Conservation (phyloP, 2,113 vertebrate species). For the Holacanthus passer region DNA sequence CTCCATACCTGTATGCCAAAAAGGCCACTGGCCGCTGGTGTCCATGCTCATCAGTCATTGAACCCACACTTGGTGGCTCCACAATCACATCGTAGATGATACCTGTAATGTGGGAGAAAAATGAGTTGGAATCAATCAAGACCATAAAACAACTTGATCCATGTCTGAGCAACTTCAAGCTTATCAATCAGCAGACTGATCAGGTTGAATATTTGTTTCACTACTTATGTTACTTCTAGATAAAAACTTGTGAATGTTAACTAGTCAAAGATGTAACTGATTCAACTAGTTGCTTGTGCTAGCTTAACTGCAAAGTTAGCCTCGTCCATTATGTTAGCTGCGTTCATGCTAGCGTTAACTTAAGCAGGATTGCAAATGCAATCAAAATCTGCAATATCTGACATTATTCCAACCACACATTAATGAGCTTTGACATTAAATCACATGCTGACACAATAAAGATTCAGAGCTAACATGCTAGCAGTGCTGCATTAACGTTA, state of each 20-base stretch:
- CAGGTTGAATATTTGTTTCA: not conserved
- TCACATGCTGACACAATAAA: accelerated
- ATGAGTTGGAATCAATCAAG: not conserved
- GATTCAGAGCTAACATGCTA: not conserved
- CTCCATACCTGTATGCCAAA: conserved; percentile 92
- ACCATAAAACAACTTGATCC: not conserved
- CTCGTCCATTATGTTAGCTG: not conserved
- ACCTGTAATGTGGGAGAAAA: conserved; percentile 78
- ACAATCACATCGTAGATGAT: conserved; percentile 99
- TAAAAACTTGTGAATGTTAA: not conserved
- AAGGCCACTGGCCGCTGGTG: conserved; percentile 98
- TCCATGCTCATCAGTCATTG: conserved; percentile 98
- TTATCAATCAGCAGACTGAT: not conserved
- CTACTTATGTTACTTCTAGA: not conserved
- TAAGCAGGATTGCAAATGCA: not conserved
- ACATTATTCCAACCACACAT: not conserved
- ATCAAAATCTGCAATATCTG: not conserved
- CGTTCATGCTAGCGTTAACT: not conserved
- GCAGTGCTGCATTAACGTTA: not conserved
- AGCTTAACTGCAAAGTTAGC: conserved; percentile 5
- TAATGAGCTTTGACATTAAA: not conserved
- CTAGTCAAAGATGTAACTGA: not conserved
- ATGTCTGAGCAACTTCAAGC: not conserved
- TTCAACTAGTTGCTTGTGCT: not conserved
- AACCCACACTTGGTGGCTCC: conserved; percentile 98